Evolutionary conservation across 2,888 invertebrate genomes (phyloP).

Genomic region (Vannuccia rotundouncinata): DNA sequence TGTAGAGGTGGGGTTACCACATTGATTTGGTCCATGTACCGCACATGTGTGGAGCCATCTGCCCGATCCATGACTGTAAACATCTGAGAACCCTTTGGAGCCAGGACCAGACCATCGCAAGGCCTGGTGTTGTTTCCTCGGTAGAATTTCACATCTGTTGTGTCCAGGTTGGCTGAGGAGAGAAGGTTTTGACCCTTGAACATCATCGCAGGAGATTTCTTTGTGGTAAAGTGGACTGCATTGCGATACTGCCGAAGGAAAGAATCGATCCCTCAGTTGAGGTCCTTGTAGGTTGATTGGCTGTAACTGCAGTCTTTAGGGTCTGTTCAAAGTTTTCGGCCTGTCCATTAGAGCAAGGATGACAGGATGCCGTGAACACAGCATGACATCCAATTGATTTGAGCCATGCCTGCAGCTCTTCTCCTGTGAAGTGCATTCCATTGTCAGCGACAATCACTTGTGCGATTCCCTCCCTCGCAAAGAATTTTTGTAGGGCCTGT

Average conservation of each 20-base stretch:
- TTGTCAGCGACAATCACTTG: constrained; percentile 18
- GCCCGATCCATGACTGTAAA: constrained; percentile 9
- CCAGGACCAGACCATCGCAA: background rate
- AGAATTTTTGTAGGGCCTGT: background rate
- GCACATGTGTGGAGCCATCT: background rate
- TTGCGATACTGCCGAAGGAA: constrained; percentile 14
- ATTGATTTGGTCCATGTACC: background rate
- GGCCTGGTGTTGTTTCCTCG: constrained; percentile 8
- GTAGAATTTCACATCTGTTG: constrained; percentile 19
- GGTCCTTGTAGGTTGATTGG: constrained; percentile 15
- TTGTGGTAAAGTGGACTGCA: background rate
- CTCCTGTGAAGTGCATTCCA: constrained; percentile 17
- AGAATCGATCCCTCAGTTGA: background rate
- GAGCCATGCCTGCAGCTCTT: constrained; percentile 1
- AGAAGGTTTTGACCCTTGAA: constrained; percentile 13
- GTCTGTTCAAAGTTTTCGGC: background rate
- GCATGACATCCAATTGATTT: background rate
- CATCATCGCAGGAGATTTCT: background rate
- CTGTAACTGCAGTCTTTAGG: background rate
- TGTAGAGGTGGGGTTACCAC: background rate
- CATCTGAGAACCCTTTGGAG: background rate
- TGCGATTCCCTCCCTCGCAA: constrained; percentile 7
- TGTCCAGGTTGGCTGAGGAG: background rate
- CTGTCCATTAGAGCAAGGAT: constrained; percentile 7
- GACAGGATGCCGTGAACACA: constrained; percentile 7